Base-by-base conservation (phyloP, 2,797 vertebrate species). In the Strix occidentalis region DNA sequence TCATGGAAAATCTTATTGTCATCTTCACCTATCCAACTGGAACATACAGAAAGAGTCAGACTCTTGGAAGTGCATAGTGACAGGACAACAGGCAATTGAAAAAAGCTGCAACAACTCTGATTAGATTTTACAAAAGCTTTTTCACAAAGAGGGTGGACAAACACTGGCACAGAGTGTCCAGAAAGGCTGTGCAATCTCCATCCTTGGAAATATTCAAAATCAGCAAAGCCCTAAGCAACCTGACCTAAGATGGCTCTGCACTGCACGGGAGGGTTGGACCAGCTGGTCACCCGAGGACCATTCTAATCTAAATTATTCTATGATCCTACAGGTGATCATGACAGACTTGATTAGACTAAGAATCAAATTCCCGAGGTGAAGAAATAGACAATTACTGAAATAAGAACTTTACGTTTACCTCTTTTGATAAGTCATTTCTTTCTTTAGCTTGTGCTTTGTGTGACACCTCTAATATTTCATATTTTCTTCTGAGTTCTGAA, bases 371-470 rank as follows among this genome's bases (percentile, higher is more conserved):
- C 33, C 0, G 0, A 68, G 23, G 19, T 63, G 18, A 91, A 85
- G 53, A 91, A 91, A 58, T 0, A 79, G n/a, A 63, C 20, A 54
- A 64, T 68, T 85, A 77, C 7, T 61, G 15, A 84, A 81, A 56
- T n/a, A 94, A 74, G 66, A 91, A 74, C 31, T 64, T 84, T 21
- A 70, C 39, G 16, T 80, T 98, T 98, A 99, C 99, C 99, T 99
- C 99, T 97, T 99, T 99, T 65, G 98, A 97, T 87, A 99, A 98
- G 54, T 98, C 98, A 97, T 98, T 98, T 96, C 98, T 98, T 96
- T 99, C 99, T 96, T 98, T 99, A 91, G 97, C 96, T 96, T 99
- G 97, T 65, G 98, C 94, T 72, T 97, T 97, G 69, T 99, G 98
- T 76, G 98, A 97, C 41, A 98, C 77, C 71, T 99, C 99, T 25